Evolutionary conservation across 1,140 invertebrate genomes (phyloP).

Genomic region (Orchestia grillus): DNA sequence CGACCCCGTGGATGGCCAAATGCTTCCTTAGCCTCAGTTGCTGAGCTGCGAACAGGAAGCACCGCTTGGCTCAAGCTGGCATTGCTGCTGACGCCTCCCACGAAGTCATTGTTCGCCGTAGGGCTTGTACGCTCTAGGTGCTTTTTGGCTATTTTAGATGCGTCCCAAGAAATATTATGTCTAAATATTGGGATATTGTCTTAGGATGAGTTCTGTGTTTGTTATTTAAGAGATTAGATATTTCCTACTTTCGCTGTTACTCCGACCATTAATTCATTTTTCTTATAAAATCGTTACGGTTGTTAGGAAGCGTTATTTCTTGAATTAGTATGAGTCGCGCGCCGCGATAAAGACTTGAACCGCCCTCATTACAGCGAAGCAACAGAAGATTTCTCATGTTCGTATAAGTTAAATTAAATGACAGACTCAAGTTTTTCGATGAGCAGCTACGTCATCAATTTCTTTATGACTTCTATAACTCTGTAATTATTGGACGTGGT

Average conservation of each 20-base stretch:
- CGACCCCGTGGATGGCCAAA: not conserved
- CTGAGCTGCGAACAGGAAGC: not conserved
- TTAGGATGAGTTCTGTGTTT: too few species aligned
- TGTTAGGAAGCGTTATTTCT: not conserved
- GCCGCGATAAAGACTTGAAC: not conserved
- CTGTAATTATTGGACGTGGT: not conserved
- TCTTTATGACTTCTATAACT: not conserved
- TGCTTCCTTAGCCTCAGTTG: not conserved
- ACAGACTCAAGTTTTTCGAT: not conserved
- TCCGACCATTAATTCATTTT: not conserved
- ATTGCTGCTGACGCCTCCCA: not conserved
- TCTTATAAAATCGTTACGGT: not conserved
- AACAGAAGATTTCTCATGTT: not conserved
- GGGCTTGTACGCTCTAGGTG: too few species aligned
- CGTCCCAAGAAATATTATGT: too few species aligned
- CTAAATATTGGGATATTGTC: too few species aligned
- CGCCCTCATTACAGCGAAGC: not conserved
- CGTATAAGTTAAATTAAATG: not conserved
- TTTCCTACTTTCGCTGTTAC: not conserved
- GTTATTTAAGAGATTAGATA: too few species aligned
- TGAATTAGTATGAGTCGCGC: not conserved
- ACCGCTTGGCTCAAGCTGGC: not conserved
- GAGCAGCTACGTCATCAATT: not conserved
- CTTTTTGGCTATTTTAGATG: too few species aligned
- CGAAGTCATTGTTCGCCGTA: too few species aligned